phyloP scores from a whole-genome alignment of 2,888 invertebrate genomes.

The Acanthacorydalis orientalis region DNA sequence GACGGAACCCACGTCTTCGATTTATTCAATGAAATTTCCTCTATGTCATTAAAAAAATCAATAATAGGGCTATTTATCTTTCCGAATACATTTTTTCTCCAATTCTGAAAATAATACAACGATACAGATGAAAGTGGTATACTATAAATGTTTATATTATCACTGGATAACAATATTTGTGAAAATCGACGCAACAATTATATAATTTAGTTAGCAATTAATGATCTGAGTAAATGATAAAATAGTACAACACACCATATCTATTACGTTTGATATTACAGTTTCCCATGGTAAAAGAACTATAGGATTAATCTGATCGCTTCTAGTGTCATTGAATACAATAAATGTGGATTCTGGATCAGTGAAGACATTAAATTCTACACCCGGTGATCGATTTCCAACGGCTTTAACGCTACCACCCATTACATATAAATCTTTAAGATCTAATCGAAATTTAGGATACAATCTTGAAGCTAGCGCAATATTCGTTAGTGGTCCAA shows the following conservation, averaged over 20 bases:
- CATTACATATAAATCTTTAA: slow-evolving; percentile 21
- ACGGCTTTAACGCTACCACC: slow-evolving; percentile 20
- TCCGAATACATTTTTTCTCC: background rate
- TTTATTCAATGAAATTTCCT: background rate
- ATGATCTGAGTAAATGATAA: no score
- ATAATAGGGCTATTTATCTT: background rate
- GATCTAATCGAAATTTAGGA: slow-evolving; percentile 16
- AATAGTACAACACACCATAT: background rate
- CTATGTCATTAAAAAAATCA: background rate
- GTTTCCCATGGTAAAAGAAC: slow-evolving; percentile 35
- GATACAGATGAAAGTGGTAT: background rate
- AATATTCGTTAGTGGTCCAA: slow-evolving; percentile 37
- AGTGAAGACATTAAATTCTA: slow-evolving; percentile 39
- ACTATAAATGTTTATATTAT: background rate
- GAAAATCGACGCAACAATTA: no score
- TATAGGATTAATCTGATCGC: slow-evolving; percentile 17
- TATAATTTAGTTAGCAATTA: no score
- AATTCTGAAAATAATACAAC: background rate
- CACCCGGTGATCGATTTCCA: slow-evolving; percentile 22
- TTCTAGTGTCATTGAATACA: slow-evolving; percentile 23
- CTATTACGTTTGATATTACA: background rate
- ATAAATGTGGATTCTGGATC: slow-evolving; percentile 42
- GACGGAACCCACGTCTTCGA: background rate
- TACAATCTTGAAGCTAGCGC: slow-evolving; percentile 31
- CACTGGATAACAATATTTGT: no score